Percentiles rank a stretch among this genome's conserved stretches.
phyloP scores from a whole-genome alignment of 2,797 vertebrate species.

The Thunnus albacares region DNA sequence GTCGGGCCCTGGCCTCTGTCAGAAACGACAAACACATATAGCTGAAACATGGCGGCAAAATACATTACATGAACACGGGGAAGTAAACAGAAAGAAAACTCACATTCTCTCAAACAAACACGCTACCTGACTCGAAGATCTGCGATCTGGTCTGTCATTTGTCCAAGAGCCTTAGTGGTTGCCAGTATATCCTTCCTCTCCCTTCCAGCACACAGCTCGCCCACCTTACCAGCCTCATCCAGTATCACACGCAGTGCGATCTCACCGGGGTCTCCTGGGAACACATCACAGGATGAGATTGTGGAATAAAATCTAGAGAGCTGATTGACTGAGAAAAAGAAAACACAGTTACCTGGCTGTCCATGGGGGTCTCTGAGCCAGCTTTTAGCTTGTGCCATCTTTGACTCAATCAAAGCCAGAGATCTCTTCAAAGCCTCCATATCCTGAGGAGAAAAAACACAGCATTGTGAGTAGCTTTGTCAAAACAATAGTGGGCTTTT shows the following conservation, averaged over 20 bases:
- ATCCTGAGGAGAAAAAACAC: constrained; percentile 86
- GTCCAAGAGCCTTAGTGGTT: constrained; percentile 92
- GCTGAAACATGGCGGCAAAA: constrained; percentile 19
- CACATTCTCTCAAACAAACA: background rate
- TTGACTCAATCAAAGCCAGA: constrained; percentile 95
- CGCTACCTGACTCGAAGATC: constrained; percentile 93
- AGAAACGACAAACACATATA: constrained; percentile 38
- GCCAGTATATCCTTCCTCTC: constrained; percentile 96
- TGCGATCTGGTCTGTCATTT: constrained; percentile 95
- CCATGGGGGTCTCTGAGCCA: constrained; percentile 96
- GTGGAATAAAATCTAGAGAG: background rate
- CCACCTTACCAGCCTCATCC: constrained; percentile 97
- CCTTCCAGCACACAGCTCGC: constrained; percentile 96
- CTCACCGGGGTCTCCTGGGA: constrained; percentile 93
- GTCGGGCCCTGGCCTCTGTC: constrained; percentile 80
- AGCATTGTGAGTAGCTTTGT: constrained; percentile 15
- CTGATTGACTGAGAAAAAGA: background rate
- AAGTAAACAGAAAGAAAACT: background rate
- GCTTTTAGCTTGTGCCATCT: constrained; percentile 94
- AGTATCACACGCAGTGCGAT: constrained; percentile 94
- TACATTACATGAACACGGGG: background rate
- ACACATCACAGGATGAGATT: constrained; percentile 4
- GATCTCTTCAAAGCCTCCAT: constrained; percentile 98
- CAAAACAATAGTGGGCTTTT: constrained; percentile 11
- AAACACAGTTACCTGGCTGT: constrained; percentile 89